phyloP scores from a whole-genome alignment of 2,797 vertebrate species.

The Delichon dasypus region DNA sequence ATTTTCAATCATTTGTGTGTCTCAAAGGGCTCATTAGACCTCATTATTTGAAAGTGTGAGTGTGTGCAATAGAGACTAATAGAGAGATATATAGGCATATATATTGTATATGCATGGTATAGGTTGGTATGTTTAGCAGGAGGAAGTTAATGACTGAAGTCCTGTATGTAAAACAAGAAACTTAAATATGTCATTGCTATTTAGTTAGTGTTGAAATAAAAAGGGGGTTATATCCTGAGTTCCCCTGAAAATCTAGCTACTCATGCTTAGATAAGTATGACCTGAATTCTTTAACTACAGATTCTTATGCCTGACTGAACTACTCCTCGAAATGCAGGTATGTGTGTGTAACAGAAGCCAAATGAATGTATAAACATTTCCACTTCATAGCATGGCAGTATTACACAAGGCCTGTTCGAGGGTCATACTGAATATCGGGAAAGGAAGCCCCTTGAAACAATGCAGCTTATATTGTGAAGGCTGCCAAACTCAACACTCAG shows the following conservation, averaged over 20 bases:
- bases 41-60: not conserved
- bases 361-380: not conserved
- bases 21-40: constrained; percentile 10
- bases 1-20: constrained; percentile 40
- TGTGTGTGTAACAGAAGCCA: not conserved
- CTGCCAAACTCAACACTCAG: not conserved
- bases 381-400: not conserved
- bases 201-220: not conserved
- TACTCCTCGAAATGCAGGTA: not conserved
- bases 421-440: not conserved
- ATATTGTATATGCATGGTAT: not conserved
- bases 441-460: not conserved
- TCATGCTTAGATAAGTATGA: not conserved
- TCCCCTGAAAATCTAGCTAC: not conserved
- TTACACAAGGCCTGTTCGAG: not conserved
- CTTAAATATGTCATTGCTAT: not conserved
- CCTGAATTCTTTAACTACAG: not conserved
- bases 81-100: not conserved
- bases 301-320: not conserved
- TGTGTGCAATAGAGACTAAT: not conserved
- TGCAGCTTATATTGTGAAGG: not conserved
- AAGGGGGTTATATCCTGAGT: not conserved
- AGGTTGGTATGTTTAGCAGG: not conserved
- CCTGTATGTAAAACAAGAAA: not conserved
- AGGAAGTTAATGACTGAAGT: not conserved